A percentile compares a stretch with the other conserved stretches of the same genome.
Conservation (phyloP, 2,113 vertebrate genomes). For the Oryzias woworae region DNA sequence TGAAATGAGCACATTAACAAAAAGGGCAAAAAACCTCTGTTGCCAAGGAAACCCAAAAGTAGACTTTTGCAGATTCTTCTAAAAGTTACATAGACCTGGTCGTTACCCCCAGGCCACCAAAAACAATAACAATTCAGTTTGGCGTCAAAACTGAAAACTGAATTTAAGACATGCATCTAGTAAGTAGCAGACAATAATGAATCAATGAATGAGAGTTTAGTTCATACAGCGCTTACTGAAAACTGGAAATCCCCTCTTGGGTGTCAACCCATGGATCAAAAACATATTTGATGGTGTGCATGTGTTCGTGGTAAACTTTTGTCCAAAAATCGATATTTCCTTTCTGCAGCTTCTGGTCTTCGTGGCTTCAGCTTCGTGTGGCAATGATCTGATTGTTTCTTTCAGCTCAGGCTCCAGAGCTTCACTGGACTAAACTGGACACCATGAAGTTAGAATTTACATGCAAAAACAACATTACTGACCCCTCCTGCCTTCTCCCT, state of each 20-base stretch:
- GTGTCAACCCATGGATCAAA: constrained; percentile 32
- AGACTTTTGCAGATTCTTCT: too few species aligned
- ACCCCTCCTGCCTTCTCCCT: constrained; percentile 25
- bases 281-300: constrained; percentile 38
- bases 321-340: constrained; percentile 47
- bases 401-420: constrained; percentile 13
- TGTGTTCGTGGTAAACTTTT: constrained; percentile 16
- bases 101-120: too few species aligned
- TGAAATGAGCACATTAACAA: too few species aligned
- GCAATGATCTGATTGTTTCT: constrained; percentile 54
- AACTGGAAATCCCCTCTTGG: not conserved
- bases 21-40: too few species aligned
- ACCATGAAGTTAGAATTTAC: constrained; percentile 53
- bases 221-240: not conserved
- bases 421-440: constrained; percentile 23
- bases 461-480: constrained; percentile 63
- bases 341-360: constrained; percentile 8
- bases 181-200: too few species aligned
- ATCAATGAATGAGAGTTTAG: not conserved
- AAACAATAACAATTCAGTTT: too few species aligned
- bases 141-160: too few species aligned
- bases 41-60: too few species aligned
- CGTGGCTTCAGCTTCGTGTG: constrained; percentile 37
- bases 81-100: too few species aligned
- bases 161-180: too few species aligned